phyloP scores from a whole-genome alignment of 1,140 invertebrate species.

The Aphaenogaster rudis region DNA sequence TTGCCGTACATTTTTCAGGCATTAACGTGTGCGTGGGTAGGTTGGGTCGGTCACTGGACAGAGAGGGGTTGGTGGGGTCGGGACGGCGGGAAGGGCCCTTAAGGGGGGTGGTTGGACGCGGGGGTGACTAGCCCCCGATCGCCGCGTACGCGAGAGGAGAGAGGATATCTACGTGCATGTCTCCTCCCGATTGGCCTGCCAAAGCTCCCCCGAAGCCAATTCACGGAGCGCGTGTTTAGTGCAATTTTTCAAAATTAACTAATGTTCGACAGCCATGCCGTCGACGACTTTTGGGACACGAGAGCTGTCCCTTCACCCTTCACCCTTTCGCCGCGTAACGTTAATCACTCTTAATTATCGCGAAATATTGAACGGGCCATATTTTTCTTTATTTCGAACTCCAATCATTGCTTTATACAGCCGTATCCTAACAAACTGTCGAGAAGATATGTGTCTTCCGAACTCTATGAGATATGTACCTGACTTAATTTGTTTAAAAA shows the following conservation, averaged over 20 bases:
- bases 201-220: constrained; percentile 80
- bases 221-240: constrained; percentile 78
- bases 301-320: constrained; percentile 2
- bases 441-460: background rate
- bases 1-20: constrained; percentile 88
- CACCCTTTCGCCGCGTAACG: constrained; percentile 51
- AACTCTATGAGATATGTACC: background rate
- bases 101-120: constrained; percentile 62
- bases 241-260: constrained; percentile 84
- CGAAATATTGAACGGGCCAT: constrained; percentile 6
- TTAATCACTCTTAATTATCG: constrained; percentile 79
- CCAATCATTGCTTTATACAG: background rate
- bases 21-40: constrained; percentile 85
- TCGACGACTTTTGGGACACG: constrained; percentile 57
- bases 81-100: constrained; percentile 70
- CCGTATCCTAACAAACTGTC: background rate
- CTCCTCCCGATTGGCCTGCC: constrained; percentile 81
- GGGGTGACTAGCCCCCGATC: constrained; percentile 74
- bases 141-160: constrained; percentile 64
- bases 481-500: background rate
- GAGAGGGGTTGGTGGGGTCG: constrained; percentile 62
- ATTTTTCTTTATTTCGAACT: constrained; percentile 23
- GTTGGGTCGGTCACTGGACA: constrained; percentile 69
- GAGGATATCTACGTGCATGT: constrained; percentile 76
- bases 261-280: constrained; percentile 80